Evolutionary conservation across 2,113 vertebrate species (phyloP).

Genomic region (Dissostichus mawsoni): DNA sequence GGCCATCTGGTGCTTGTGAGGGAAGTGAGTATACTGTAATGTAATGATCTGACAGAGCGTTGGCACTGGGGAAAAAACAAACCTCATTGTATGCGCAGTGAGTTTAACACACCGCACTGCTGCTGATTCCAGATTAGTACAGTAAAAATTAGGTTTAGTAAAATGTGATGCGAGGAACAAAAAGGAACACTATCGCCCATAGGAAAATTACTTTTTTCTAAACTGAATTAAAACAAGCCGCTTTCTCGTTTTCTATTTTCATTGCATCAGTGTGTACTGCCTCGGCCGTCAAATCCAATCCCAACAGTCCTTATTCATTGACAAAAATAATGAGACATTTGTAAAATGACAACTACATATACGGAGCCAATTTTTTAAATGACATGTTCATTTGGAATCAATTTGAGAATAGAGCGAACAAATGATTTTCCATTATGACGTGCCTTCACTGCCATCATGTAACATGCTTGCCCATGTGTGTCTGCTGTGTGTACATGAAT

Average conservation of each 20-base stretch:
- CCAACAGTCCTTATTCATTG: conserved; percentile 29
- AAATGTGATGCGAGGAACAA: conserved; percentile 31
- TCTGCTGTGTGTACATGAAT: conserved; percentile 17
- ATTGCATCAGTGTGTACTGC: conserved; percentile 33
- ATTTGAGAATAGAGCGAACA: conserved; percentile 45
- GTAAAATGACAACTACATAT: conserved; percentile 62
- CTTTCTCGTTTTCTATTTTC: conserved; percentile 50
- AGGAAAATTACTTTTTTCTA: conserved; percentile 17
- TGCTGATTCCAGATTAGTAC: conserved; percentile 56
- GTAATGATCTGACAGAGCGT: conserved; percentile 57
- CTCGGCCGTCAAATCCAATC: conserved; percentile 32
- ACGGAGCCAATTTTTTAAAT: conserved; percentile 47
- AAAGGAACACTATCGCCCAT: conserved; percentile 8
- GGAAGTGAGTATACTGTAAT: conserved; percentile 58
- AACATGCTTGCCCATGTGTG: conserved; percentile 42
- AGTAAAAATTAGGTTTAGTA: conserved; percentile 21
- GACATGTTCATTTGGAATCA: conserved; percentile 67
- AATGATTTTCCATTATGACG: conserved; percentile 66
- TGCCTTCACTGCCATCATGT: conserved; percentile 25
- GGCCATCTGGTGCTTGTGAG: conserved; percentile 67
- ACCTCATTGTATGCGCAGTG: conserved; percentile 17
- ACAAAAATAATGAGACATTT: conserved; percentile 46
- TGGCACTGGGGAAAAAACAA: conserved; percentile 11
- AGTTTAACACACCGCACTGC: conserved; percentile 40
- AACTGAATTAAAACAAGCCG: conserved; percentile 34